phyloP scores from a whole-genome alignment of 2,888 invertebrate genomes.

The Cataglyphis rosenhaueri region DNA sequence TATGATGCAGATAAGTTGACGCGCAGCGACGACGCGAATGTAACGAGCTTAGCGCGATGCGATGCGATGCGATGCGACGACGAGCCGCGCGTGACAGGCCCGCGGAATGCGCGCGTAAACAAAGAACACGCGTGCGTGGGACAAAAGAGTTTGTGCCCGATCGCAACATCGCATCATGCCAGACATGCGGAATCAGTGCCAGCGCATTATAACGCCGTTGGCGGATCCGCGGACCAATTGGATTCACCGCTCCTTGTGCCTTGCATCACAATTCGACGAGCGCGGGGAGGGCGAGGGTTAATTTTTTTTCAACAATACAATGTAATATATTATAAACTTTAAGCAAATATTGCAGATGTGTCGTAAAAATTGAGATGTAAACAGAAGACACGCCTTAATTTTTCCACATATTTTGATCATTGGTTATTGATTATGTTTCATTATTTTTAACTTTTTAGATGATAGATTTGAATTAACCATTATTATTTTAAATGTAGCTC shows the following conservation, averaged over 20 bases:
- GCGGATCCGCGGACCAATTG: no score
- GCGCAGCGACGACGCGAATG: slow-evolving; percentile 50
- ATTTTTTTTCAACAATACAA: not conserved
- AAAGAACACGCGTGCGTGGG: slow-evolving; percentile 68
- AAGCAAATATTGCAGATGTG: not conserved
- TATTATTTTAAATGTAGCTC: no score
- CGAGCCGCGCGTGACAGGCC: not conserved
- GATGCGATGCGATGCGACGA: not conserved
- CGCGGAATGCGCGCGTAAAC: slow-evolving; percentile 73
- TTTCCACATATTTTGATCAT: no score
- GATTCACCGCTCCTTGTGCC: no score
- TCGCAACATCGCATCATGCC: slow-evolving; percentile 36
- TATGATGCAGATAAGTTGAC: slow-evolving; percentile 75
- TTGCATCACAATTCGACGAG: not conserved
- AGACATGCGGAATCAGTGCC: slow-evolving; percentile 36
- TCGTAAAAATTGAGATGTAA: not conserved
- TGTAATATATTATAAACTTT: not conserved
- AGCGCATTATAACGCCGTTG: not conserved
- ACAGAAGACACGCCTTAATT: no score
- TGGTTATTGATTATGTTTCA: no score
- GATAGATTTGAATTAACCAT: no score
- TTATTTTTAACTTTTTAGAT: no score
- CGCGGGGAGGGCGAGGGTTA: not conserved
- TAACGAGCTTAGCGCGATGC: slow-evolving; percentile 28
- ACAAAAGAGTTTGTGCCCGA: slow-evolving; percentile 68